Base-by-base conservation (phyloP, 2,797 vertebrate genomes). In the Crenichthys baileyi region DNA sequence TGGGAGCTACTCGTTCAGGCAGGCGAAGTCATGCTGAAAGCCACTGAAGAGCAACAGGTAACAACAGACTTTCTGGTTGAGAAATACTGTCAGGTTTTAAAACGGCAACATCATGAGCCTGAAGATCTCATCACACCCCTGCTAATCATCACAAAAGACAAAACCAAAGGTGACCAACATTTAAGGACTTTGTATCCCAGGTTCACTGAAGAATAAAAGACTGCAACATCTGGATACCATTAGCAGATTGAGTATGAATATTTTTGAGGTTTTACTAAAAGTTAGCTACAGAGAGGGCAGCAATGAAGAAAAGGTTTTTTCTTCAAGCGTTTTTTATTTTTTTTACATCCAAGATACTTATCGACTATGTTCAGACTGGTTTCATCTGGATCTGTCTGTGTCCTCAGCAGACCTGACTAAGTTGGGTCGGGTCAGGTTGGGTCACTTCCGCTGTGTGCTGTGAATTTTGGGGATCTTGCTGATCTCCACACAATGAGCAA, bases 401-500 rank as follows among this genome's bases (percentile, higher is more conserved):
- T 75, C 83, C 84, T 81, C 79, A 86, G 83, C 73, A 70, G 84
- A 86, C 89, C 88, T 80, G 79, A 83, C 85, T 79, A 73, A 79
- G 83, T 85, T 80, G 87, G 80, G 76, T 70, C 61, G 75, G 91
- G 88, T 91, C 84, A 92, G 89, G 85, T 90, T 73, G 82, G 89
- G 89, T 93, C 90, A 93, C 85, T 95, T 94, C 94, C 93, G 94
- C 87, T 91, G 82, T 76, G 83, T 79, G 90, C 85, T 94, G 89
- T 83, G 80, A 93, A 95, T 93, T 95, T 93, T 31, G 81, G 88
- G 90, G 93, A 94, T 94, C 93, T 93, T 86, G 87, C 92, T 94
- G 92, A 95, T 94, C 93, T 94, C 91, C 68, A 89, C 91, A 95
- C 93, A 96, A 94, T 92, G 91, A 92, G 85, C 88, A 82, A 87